phyloP scores from a whole-genome alignment of 2,113 vertebrate species.

The Daubentonia madagascariensis region DNA sequence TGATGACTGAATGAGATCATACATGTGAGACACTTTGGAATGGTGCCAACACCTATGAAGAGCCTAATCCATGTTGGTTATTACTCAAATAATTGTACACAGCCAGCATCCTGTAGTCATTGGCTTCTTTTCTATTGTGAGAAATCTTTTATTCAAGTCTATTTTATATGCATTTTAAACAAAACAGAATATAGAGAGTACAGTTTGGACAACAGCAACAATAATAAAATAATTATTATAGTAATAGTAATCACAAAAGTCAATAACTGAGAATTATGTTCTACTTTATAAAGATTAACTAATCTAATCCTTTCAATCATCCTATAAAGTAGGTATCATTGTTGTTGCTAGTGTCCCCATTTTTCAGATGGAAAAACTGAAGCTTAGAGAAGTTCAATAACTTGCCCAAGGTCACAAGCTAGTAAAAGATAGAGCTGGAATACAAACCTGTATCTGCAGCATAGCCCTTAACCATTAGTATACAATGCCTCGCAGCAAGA shows the following conservation, averaged over 20 bases:
- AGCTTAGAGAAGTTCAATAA: neutral
- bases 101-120: neutral
- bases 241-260: neutral
- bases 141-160: neutral
- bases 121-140: neutral
- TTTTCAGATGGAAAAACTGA: neutral
- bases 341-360: neutral
- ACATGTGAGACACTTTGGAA: neutral
- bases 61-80: neutral
- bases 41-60: neutral
- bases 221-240: conserved; percentile 8
- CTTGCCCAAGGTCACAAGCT: neutral
- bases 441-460: neutral
- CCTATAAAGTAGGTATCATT: neutral
- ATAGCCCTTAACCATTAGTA: neutral
- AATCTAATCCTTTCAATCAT: neutral
- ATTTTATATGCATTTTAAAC: neutral
- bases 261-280: neutral
- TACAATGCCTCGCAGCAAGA: neutral
- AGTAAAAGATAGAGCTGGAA: neutral
- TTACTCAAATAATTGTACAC: neutral
- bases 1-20: neutral
- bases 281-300: neutral
- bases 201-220: neutral
- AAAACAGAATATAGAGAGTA: conserved; percentile 14